Percentiles rank a stretch among this genome's conserved stretches.
Evolutionary conservation across 2,888 invertebrate species (phyloP).

Genomic region (Trissoscelio sp.): DNA sequence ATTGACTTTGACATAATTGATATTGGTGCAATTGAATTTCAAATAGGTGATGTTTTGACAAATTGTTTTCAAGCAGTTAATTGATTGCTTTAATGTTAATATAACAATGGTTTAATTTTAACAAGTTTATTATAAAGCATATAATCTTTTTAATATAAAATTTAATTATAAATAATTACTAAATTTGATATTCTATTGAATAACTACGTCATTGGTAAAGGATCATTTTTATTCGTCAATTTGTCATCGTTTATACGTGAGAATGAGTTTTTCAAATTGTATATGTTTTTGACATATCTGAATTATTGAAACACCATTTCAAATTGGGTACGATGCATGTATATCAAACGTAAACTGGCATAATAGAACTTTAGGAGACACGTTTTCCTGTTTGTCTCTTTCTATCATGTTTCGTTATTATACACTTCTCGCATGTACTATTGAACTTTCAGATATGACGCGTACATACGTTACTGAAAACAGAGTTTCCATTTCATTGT

Average conservation of each 20-base stretch:
- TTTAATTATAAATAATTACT: no score
- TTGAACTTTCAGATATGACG: conserved; percentile 60
- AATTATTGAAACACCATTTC: conserved; percentile 56
- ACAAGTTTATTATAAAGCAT: no score
- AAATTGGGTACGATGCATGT: conserved; percentile 47
- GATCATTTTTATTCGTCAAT: conserved; percentile 33
- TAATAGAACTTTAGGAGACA: conserved; percentile 61
- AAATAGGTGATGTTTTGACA: neutral
- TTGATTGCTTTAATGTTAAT: neutral
- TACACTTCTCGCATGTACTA: conserved; percentile 52
- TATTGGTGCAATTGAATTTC: neutral
- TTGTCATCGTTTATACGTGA: neutral
- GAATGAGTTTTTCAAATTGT: conserved; percentile 28
- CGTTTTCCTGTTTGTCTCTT: conserved; percentile 46
- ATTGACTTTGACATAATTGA: conserved; percentile 15
- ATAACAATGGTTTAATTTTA: no score
- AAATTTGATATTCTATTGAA: no score
- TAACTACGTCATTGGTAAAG: no score
- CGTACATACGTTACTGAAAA: conserved; percentile 50
- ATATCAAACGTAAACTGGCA: conserved; percentile 56
- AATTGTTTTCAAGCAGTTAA: neutral
- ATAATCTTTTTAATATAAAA: no score
- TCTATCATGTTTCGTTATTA: conserved; percentile 52
- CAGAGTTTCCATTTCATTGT: conserved; percentile 61
- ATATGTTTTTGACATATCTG: conserved; percentile 32